Evolutionary conservation across 1,140 invertebrate species (phyloP), one percentile per base, ranked within the genome.

Genomic region (Drosophila aff.): DNA sequence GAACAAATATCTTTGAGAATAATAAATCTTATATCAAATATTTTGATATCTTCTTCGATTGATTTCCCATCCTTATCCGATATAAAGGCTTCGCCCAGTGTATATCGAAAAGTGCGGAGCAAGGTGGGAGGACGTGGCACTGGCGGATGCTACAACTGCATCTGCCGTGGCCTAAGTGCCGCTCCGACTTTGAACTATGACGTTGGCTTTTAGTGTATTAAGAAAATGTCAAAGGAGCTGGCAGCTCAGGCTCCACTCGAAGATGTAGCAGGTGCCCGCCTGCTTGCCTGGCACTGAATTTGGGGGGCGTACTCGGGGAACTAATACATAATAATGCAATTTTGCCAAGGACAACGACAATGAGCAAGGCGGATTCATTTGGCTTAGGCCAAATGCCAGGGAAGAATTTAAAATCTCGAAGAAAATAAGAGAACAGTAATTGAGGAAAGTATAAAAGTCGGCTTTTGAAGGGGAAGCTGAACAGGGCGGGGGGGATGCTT

Each of bases 121-220:
- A 26, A 33, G 36, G 38, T 8, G 40, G 10, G 0, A 26, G n/a
- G n/a, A 50, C n/a, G 26, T 28, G 55, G 49, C 40, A 41, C 65
- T 76, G 73, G 59, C 50, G 55, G 76, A 66, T 75, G 77, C 46
- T 73, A 77, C 85, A 82, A 71, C 79, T 89, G 77, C 69, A 78
- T 68, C 73, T 75, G 61, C 63, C 73, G 59, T 58, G 83, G 71
- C 74, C 73, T 83, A 89, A 83, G 83, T 89, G 83, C 80, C 81
- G 72, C 76, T 52, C 67, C 76, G 73, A 71, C 84, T 89, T 84
- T 90, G 78, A 90, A 81, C 84, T 89, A 74, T 89, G 81, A 89
- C 84, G 81, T 90, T 90, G 63, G 81, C 85, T 89, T 89, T 89
- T 89, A 89, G 77, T 89, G 84, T 81, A 89, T 89, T 89, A 84